Conservation (phyloP, 2,113 vertebrate genomes). For the Petaurus breviceps region DNA sequence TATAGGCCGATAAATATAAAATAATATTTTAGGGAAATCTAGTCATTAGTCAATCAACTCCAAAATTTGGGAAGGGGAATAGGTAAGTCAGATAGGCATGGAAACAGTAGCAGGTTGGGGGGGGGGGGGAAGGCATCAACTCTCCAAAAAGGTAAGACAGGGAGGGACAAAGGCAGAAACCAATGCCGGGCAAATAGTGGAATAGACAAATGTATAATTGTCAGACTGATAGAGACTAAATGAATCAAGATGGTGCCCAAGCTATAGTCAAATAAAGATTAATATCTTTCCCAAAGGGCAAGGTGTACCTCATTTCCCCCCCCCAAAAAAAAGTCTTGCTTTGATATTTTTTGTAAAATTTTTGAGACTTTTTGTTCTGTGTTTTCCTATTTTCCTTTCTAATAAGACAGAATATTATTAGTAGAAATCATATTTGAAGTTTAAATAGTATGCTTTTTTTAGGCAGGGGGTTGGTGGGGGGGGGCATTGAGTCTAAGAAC, state of each 20-base stretch:
- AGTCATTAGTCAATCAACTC: not conserved
- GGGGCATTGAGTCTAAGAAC: not conserved
- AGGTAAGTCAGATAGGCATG: not conserved
- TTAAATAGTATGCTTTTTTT: not conserved
- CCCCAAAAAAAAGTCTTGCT: not conserved
- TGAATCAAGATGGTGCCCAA: not conserved
- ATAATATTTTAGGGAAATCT: not conserved
- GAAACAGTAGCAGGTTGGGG: not conserved
- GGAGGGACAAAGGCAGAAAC: not conserved
- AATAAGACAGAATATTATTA: not conserved
- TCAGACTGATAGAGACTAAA: not conserved
- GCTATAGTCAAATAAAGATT: not conserved
- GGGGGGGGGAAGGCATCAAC: not conserved
- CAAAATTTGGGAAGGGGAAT: not conserved
- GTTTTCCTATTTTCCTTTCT: not conserved
- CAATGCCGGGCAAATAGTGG: not conserved
- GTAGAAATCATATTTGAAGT: not conserved
- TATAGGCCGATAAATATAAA: not conserved
- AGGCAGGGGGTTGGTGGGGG: not conserved
- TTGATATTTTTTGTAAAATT: not conserved
- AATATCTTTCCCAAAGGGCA: not conserved
- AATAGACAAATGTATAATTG: not conserved
- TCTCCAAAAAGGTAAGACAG: not conserved
- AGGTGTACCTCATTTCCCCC: rapidly evolving
- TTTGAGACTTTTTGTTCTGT: not conserved